Conservation (phyloP, 2,888 invertebrate species). For the Camptogramma bilineatum region DNA sequence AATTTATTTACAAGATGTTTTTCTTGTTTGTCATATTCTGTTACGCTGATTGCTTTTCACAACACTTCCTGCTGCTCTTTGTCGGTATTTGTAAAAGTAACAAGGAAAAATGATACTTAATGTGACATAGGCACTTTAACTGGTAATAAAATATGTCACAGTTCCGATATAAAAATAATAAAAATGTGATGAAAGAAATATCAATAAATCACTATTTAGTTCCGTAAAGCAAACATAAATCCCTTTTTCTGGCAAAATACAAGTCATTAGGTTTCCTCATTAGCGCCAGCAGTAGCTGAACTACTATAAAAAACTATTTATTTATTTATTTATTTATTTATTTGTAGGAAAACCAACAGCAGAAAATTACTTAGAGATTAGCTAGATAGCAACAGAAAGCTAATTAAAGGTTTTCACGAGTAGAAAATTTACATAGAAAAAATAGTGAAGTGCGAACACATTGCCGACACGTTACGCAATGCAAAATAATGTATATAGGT, state of each 20-base stretch:
- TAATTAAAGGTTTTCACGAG: no score
- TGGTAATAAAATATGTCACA: not conserved
- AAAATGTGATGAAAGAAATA: slow-evolving; percentile 4
- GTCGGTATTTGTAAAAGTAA: not conserved
- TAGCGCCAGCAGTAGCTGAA: slow-evolving; percentile 66
- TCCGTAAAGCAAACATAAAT: slow-evolving; percentile 31
- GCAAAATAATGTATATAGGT: no score
- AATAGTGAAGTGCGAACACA: no score
- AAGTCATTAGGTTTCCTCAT: slow-evolving; percentile 62
- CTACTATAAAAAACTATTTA: slow-evolving; percentile 63
- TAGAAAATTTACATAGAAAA: no score
- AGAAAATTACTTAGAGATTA: no score
- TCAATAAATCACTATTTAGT: slow-evolving; percentile 7
- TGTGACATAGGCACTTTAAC: no score
- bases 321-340: no score
- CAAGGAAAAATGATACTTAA: not conserved
- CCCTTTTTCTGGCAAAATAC: slow-evolving; percentile 31
- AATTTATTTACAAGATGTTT: slow-evolving; percentile 74
- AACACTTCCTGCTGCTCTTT: slow-evolving; percentile 20
- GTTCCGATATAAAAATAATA: not conserved
- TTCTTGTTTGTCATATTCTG: slow-evolving; percentile 65
- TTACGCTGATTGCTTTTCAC: slow-evolving; percentile 39
- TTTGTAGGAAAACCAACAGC: no score
- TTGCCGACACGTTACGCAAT: no score
- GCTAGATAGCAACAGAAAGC: no score